Conservation (phyloP, 2,797 vertebrate genomes). For the Zalophus californianus region DNA sequence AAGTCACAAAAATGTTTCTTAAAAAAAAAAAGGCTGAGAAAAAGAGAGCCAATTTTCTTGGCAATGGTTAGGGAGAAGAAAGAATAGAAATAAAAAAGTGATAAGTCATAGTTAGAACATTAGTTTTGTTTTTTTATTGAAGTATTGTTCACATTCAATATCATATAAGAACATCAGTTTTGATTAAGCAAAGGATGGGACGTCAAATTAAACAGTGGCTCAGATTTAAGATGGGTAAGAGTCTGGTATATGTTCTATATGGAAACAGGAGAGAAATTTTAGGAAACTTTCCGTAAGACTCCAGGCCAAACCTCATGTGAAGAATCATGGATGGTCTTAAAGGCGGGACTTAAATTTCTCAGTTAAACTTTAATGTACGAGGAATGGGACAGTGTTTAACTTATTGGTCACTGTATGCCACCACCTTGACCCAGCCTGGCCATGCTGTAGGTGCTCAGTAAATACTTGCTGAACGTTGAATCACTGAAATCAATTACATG, state of each 20-base stretch:
- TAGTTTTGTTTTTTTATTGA: background rate
- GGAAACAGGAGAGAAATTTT: background rate
- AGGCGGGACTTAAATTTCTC: background rate
- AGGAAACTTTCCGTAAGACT: background rate
- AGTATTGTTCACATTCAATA: background rate
- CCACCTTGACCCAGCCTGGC: background rate
- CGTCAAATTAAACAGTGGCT: background rate
- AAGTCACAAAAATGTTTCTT: background rate
- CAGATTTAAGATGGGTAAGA: background rate
- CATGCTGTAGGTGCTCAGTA: background rate
- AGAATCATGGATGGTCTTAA: background rate
- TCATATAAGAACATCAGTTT: background rate
- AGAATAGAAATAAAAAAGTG: constrained; percentile 24
- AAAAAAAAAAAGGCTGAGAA: constrained; percentile 14
- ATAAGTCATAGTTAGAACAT: background rate
- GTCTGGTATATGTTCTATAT: background rate
- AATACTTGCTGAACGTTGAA: background rate
- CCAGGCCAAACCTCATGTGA: background rate
- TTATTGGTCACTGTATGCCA: background rate
- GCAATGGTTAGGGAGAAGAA: background rate
- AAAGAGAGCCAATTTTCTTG: constrained; percentile 7
- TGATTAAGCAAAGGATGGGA: constrained; percentile 43
- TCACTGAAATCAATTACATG: background rate
- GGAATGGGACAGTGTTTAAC: background rate
- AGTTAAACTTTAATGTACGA: background rate